phyloP scores from a whole-genome alignment of 2,888 invertebrate genomes.

The Heliconius cydno region DNA sequence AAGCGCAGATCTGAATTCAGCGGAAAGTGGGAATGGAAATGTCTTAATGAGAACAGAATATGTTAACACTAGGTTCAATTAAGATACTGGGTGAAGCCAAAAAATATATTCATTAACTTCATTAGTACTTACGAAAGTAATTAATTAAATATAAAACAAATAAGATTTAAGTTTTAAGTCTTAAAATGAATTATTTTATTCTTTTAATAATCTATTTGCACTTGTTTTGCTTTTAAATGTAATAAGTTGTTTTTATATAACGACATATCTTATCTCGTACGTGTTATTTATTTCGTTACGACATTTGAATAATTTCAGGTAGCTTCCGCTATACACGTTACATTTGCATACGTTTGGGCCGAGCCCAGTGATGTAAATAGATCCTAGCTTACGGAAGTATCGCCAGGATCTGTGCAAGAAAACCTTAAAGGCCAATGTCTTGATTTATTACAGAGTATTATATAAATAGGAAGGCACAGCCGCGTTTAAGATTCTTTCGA shows the following conservation, averaged over 20 bases:
- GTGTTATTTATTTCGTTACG: not conserved
- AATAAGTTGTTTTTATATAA: conserved; percentile 9
- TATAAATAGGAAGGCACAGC: conserved; percentile 45
- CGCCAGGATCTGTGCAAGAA: conserved; percentile 39
- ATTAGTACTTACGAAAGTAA: not conserved
- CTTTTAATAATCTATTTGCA: not conserved
- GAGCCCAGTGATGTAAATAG: conserved; percentile 43
- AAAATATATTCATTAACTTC: not conserved
- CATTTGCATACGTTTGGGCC: conserved; percentile 38
- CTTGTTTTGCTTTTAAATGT: not conserved
- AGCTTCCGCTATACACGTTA: conserved; percentile 15
- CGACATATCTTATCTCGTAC: not conserved
- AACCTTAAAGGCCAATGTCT: conserved; percentile 46
- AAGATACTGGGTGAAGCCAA: not conserved
- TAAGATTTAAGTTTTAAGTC: not conserved
- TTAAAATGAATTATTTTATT: not conserved
- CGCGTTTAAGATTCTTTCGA: conserved; percentile 47
- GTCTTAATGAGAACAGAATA: not conserved
- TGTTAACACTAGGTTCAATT: not conserved
- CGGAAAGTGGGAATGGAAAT: no score
- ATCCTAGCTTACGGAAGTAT: conserved; percentile 42
- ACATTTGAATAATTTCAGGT: conserved; percentile 26
- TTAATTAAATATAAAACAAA: not conserved
- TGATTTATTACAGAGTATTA: conserved; percentile 44
- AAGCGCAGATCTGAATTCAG: no score